Evolutionary conservation across 2,888 invertebrate species (phyloP).

Genomic region (Watsonalla binaria): DNA sequence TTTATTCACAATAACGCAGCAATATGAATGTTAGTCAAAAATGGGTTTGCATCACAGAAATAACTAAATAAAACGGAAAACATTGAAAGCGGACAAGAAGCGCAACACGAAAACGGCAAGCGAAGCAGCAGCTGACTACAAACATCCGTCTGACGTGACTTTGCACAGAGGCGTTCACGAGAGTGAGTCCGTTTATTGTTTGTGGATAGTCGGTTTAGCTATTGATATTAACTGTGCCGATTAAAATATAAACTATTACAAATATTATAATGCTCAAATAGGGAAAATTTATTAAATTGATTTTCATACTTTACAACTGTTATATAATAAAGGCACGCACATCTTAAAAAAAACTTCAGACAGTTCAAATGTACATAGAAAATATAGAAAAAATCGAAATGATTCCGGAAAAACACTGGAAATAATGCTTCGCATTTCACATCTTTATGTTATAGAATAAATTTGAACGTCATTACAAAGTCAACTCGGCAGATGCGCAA

Average conservation of each 20-base stretch:
- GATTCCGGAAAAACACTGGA: too few species aligned
- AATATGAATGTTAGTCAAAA: slow-evolving; percentile 66
- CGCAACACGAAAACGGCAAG: slow-evolving; percentile 82
- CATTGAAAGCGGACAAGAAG: slow-evolving; percentile 80
- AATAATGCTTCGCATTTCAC: too few species aligned
- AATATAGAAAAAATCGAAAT: too few species aligned
- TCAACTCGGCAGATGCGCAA: slow-evolving; percentile 61
- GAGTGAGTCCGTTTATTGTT: not conserved
- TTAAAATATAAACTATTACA: too few species aligned
- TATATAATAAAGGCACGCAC: too few species aligned
- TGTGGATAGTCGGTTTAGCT: not conserved
- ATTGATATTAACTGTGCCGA: too few species aligned
- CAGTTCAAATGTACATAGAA: too few species aligned
- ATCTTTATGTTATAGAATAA: not conserved
- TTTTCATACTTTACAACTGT: too few species aligned
- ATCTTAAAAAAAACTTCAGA: too few species aligned
- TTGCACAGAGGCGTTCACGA: slow-evolving; percentile 34
- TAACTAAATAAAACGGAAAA: slow-evolving; percentile 79
- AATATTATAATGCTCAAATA: too few species aligned
- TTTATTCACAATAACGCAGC: slow-evolving; percentile 60
- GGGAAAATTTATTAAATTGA: too few species aligned
- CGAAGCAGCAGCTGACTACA: slow-evolving; percentile 84
- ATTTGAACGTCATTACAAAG: slow-evolving; percentile 50
- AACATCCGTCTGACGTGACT: slow-evolving; percentile 52
- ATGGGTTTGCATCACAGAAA: slow-evolving; percentile 77